Base-by-base conservation (phyloP, 1,140 invertebrate species). In the Teleogryllus occipitalis region DNA sequence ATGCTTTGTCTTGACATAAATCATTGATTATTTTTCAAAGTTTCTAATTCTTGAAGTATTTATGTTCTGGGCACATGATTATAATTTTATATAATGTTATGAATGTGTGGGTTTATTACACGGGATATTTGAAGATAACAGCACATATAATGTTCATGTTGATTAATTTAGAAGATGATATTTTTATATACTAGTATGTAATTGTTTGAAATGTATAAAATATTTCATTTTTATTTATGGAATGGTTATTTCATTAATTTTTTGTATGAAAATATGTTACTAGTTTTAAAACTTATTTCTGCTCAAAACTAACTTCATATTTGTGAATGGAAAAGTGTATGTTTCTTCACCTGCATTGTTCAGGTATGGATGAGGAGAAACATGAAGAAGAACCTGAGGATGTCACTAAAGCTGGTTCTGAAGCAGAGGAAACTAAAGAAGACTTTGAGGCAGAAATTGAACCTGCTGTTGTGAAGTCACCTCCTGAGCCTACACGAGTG, bases 401-500 rank as follows among this genome's bases (percentile, higher is more conserved):
- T 65, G 18, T 65, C 10, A 65, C 18, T 14, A 10, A 65, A 10
- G 10, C 10, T 14, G 54, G 54, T 65, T 65, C 54, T 65, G 10
- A 14, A 18, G 54, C 54, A 65, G 54, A 65, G 18, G 54, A 65
- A 65, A 10, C 18, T 10, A 65, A 65, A 65, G 54, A 65, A 65
- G 54, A 65, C 10, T 65, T 65, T 21, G 76, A 54, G 12, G 18
- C 76, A 49, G 76, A 77, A 21, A 48, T 49, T 77, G 79, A 76
- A 39, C 79, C 79, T 93, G 81, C 92, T 27, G 90, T 96, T 78
- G 93, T 96, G 74, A 96, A 96, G 86, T 95, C 94, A 22, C 95
- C 95, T 7, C 94, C 95, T 27, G 95, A 97, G 83, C 95, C 95
- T 54, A 97, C 96, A 22, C 88, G 95, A 82, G 95, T 97, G 78